Evolutionary conservation across 1,140 invertebrate genomes (phyloP).

Genomic region (Brachionus paranguensis): DNA sequence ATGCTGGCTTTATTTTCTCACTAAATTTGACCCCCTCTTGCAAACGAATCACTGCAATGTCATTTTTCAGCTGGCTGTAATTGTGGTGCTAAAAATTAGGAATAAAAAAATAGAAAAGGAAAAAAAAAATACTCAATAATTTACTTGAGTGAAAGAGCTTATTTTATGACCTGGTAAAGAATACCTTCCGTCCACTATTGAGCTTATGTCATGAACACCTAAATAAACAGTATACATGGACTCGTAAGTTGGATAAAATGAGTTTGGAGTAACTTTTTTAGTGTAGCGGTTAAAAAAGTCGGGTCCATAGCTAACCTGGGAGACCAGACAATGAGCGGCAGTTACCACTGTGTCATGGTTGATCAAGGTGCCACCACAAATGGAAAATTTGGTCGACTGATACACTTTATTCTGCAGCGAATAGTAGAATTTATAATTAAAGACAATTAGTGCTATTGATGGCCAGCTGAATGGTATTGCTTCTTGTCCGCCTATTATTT

Average conservation of each 20-base stretch:
- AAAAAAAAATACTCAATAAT: neutral
- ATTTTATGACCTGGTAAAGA: neutral
- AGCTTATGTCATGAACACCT: neutral
- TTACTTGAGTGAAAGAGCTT: neutral
- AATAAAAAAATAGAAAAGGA: neutral
- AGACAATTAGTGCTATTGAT: neutral
- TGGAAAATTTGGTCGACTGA: neutral
- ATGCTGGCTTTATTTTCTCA: neutral
- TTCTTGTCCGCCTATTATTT: constrained; percentile 20
- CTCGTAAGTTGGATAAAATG: constrained; percentile 10
- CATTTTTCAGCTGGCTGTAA: neutral
- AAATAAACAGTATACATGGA: constrained; percentile 37
- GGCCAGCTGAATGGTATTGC: constrained; percentile 26
- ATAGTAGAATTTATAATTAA: constrained; percentile 3
- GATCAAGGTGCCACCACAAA: constrained; percentile 34
- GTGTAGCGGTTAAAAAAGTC: neutral
- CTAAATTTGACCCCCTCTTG: neutral
- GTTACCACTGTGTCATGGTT: constrained; percentile 17
- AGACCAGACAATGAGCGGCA: constrained; percentile 33
- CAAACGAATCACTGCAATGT: constrained; percentile 1
- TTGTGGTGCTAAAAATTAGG: neutral
- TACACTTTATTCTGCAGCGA: neutral
- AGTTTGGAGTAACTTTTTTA: constrained; percentile 8
- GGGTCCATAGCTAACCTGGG: neutral
- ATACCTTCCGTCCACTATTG: neutral